Evolutionary conservation across 2,888 invertebrate species (phyloP).

Genomic region (Portevinia maculata): DNA sequence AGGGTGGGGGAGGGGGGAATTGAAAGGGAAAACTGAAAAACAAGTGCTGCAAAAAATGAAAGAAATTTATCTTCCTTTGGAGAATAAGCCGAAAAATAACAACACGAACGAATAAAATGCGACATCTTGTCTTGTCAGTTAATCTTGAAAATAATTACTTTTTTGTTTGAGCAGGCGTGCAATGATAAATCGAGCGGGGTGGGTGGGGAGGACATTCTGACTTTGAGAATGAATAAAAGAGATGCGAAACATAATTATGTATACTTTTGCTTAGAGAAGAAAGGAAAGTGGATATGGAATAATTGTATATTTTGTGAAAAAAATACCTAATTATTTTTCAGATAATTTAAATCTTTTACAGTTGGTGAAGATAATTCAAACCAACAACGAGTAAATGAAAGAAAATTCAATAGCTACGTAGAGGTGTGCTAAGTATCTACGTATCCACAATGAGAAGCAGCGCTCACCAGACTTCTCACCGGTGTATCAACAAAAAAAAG

Average conservation of each 20-base stretch:
- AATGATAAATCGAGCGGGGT: neutral
- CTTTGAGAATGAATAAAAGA: slow-evolving; percentile 11
- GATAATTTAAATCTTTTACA: too few species aligned
- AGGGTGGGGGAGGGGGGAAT: slow-evolving; percentile 8
- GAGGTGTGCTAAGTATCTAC: too few species aligned
- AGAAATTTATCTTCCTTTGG: slow-evolving; percentile 63
- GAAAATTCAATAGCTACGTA: too few species aligned
- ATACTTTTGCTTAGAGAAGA: too few species aligned
- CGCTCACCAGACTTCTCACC: too few species aligned
- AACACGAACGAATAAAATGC: slow-evolving; percentile 63
- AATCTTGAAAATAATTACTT: slow-evolving; percentile 72
- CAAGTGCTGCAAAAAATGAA: slow-evolving; percentile 30
- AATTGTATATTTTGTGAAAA: too few species aligned
- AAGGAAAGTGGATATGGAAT: too few species aligned
- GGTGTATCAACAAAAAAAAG: too few species aligned
- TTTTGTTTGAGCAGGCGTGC: slow-evolving; percentile 43
- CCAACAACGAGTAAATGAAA: too few species aligned
- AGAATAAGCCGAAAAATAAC: slow-evolving; percentile 71
- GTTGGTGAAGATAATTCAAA: too few species aligned
- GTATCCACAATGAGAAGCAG: too few species aligned
- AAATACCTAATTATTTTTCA: too few species aligned
- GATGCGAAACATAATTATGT: slow-evolving; percentile 1
- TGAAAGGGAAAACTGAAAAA: slow-evolving; percentile 40
- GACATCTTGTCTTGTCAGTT: slow-evolving; percentile 73
- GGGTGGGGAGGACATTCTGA: slow-evolving; percentile 30